Base-by-base conservation (phyloP, 2,888 invertebrate genomes). In the Calephelis perditalis region DNA sequence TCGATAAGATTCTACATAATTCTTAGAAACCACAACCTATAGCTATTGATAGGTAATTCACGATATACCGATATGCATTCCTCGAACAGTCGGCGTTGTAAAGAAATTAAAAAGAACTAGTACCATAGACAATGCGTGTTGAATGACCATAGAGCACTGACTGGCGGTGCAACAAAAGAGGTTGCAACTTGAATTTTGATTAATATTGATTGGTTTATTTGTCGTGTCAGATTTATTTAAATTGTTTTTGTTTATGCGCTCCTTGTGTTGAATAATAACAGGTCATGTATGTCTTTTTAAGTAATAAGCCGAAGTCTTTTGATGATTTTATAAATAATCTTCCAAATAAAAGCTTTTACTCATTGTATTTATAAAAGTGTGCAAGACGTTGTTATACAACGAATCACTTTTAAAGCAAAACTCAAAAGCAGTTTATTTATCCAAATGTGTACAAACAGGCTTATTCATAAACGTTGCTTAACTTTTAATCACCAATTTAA, bases 91-190 rank as follows among this genome's bases (percentile, higher is more conserved):
- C 84, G 83, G 82, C 77, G 67, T 68, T 72, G 69, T 78, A 82
- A 79, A 79, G 81, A 82, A 82, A 84, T 84, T 84, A 83, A 85
- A 85, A 84, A 85, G 81, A 84, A 85, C 82, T 78, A 79, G 76
- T 76, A 75, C 75, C 82, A 82, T 81, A 81, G 78, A 81, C 78
- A 71, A 74, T 66, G 70, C 68, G 71, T 69, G 73, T 52, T 26
- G 49, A 52, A 52, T 52, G 77, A 73, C 74, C 74, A 77, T 46
- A 58, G 37, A 55, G 46, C 55, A 46, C 44, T 26, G 61, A 62
- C 61, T 62, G 64, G 67, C 71, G 69, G 70, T 65, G 65, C 63
- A 57, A 63, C 69, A 69, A 70, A 69, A 62, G 65, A 65, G 73
- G 73, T 61, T 69, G 73, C 68, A 72, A 67, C 68, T 68, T 69